phyloP scores from a whole-genome alignment of 23 tunicate genomes.

The Aplidium turbinatum region DNA sequence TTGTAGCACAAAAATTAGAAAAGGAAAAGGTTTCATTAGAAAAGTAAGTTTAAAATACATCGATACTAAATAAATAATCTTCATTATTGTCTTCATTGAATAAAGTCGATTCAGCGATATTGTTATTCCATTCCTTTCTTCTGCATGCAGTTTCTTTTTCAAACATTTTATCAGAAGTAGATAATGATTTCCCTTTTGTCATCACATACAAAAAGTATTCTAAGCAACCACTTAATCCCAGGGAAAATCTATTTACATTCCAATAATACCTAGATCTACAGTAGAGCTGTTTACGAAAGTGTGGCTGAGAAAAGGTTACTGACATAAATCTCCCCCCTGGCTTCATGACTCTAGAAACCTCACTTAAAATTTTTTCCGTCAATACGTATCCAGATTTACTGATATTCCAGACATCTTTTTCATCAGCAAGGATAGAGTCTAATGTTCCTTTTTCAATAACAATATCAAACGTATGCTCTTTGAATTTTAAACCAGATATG shows the following conservation, averaged over 20 bases:
- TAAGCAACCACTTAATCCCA: constrained; percentile 12
- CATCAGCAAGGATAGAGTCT: constrained; percentile 38
- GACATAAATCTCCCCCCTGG: constrained; percentile 46
- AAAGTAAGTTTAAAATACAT: too few relatives aligned
- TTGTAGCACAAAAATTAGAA: too few relatives aligned
- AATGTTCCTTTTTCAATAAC: constrained; percentile 55
- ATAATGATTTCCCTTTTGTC: constrained; percentile 36
- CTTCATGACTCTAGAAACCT: constrained; percentile 26
- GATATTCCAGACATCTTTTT: constrained; percentile 33
- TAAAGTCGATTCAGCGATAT: too few relatives aligned
- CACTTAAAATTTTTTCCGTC: constrained; percentile 24
- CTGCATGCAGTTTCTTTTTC: neutral
- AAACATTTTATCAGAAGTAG: constrained; percentile 19
- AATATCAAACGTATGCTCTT: constrained; percentile 19
- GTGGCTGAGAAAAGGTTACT: constrained; percentile 53
- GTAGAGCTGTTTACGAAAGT: constrained; percentile 42
- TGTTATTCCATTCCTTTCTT: too few relatives aligned
- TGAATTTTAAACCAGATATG: constrained; percentile 27
- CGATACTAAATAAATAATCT: too few relatives aligned
- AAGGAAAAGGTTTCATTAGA: too few relatives aligned
- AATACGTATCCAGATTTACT: constrained; percentile 2
- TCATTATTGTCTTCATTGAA: too few relatives aligned
- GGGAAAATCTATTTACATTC: neutral
- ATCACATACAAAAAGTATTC: constrained; percentile 54
- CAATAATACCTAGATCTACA: constrained; percentile 24